Conservation (phyloP, 2,888 invertebrate species). For the Salpingus planirostris region DNA sequence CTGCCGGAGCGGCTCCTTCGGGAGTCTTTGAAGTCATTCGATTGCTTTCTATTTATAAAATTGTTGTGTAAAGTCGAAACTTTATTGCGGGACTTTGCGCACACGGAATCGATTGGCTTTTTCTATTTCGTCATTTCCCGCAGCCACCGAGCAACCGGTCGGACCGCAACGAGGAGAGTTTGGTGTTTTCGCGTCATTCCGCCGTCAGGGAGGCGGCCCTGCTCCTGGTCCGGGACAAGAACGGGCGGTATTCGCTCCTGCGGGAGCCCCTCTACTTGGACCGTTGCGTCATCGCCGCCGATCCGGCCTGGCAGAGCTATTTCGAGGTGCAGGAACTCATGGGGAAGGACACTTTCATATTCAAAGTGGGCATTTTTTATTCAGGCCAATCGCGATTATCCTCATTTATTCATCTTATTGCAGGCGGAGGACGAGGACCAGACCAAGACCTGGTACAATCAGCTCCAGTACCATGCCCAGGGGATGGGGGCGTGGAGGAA, state of each 20-base stretch:
- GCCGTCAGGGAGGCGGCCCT: conserved; percentile 82
- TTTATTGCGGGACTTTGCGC: too few species aligned
- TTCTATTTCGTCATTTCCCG: not conserved
- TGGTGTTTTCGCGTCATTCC: conserved; percentile 60
- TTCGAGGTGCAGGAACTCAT: conserved; percentile 92
- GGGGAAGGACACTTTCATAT: conserved; percentile 87
- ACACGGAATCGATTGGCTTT: too few species aligned
- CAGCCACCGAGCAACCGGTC: conserved; percentile 15
- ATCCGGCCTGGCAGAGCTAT: conserved; percentile 86
- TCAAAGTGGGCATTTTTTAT: too few species aligned
- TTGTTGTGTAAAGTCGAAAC: too few species aligned
- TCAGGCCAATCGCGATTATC: too few species aligned
- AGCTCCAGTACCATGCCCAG: conserved; percentile 83
- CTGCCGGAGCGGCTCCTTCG: too few species aligned
- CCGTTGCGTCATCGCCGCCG: conserved; percentile 83
- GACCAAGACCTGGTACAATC: conserved; percentile 83
- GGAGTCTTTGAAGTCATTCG: too few species aligned
- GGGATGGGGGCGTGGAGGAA: conserved; percentile 90
- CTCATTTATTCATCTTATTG: conserved; percentile 23
- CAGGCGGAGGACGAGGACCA: conserved; percentile 83
- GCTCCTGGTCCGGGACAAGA: conserved; percentile 81
- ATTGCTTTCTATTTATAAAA: too few species aligned
- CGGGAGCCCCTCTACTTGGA: conserved; percentile 87
- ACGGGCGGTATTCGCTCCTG: conserved; percentile 75
- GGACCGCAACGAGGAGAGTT: conserved; percentile 25